Percentiles rank a stretch among this genome's conserved stretches.
Conservation (phyloP, 2,888 invertebrate species). For the Sipha maydis region DNA sequence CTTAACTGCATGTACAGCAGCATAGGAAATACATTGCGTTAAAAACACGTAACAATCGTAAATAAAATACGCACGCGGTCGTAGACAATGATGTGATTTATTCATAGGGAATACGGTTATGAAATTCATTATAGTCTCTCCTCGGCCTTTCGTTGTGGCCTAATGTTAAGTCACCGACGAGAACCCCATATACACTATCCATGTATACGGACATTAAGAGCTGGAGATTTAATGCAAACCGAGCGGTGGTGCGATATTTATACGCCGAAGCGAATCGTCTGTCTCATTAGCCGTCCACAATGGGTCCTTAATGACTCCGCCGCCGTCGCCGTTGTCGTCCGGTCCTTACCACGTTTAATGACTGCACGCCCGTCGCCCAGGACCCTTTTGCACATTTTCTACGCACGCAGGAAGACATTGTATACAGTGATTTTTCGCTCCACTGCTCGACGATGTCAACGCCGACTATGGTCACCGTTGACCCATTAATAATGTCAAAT, state of each 20-base stretch:
- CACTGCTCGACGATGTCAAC: not conserved
- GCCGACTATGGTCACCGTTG: not conserved
- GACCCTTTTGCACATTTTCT: constrained; percentile 3
- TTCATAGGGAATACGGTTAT: not conserved
- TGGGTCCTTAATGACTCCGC: constrained; percentile 54
- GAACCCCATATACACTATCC: not conserved
- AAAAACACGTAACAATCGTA: no score
- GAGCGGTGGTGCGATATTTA: constrained; percentile 33
- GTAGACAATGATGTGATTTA: not conserved
- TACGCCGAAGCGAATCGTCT: constrained; percentile 59
- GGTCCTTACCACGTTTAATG: constrained; percentile 51
- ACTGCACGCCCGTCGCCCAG: constrained; percentile 9
- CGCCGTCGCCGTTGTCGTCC: constrained; percentile 5
- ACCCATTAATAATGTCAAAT: not conserved
- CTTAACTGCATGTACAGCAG: no score
- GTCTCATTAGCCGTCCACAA: constrained; percentile 62
- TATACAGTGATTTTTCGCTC: constrained; percentile 60
- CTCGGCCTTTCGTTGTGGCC: not conserved
- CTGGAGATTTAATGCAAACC: constrained; percentile 45
- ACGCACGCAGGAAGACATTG: constrained; percentile 27
- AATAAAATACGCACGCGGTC: no score
- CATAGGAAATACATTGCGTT: not conserved
- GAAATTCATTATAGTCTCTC: constrained; percentile 15
- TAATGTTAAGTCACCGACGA: constrained; percentile 11
- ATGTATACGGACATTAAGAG: constrained; percentile 12